Base-by-base conservation (phyloP, 2,113 vertebrate genomes). In the Oncorhynchus nerka region DNA sequence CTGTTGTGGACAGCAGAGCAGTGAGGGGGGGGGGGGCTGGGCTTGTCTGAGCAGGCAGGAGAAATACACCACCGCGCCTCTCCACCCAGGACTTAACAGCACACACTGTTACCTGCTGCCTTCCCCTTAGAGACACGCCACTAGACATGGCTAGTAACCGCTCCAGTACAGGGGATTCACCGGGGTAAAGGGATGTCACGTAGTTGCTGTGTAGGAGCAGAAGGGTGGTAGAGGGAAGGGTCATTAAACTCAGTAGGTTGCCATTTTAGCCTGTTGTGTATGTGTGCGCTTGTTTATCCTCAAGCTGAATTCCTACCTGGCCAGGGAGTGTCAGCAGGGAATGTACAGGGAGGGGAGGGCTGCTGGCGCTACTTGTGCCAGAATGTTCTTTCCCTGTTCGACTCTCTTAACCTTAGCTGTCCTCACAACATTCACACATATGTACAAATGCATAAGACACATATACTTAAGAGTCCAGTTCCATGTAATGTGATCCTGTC, bases 321-420 rank as follows among this genome's bases (percentile, higher is more conserved):
- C 89, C 89, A 89, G 91, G 82, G 90, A 82, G 79, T 59, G 87
- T 81, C 84, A 62, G 75, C 79, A 78, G 84, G 84, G 79, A 80
- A n/a, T 39, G 78, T 68, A 76, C 85, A 85, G 91, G 86, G 89
- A 84, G 80, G 0, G 24, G 68, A 15, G 74, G 68, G 79, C 81
- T 85, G 74, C 4, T 67, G 81, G 81, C 83, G 75, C 16, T 55
- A 78, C 75, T 74, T 22, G 70, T 77, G n/a, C 22, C n/a, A 70
- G 82, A 84, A 84, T 86, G 86, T 86, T 78, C 68, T 78, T 76
- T 15, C 80, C 74, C 78, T 30, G 26, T 74, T 81, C 68, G 49
- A 4, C 61, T 75, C 76, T 19, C 16, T 5, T 55, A 55, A 68
- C 24, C 26, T 22, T 79, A 73, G 77, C 15, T 75, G n/a, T 71